Conservation (phyloP, 2,888 invertebrate genomes). For the Aricia artaxerxes region DNA sequence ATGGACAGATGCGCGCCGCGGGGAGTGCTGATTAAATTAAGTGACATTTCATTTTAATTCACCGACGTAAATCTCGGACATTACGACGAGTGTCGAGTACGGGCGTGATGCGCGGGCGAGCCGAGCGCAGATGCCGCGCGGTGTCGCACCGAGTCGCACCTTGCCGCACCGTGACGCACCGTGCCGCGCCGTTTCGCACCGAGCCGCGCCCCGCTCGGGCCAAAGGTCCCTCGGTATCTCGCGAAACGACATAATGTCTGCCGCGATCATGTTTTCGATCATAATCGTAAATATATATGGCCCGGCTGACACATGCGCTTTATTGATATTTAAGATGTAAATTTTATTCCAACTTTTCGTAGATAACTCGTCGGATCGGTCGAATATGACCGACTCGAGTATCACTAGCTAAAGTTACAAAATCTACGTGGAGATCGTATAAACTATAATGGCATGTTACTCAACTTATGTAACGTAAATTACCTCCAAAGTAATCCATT, state of each 20-base stretch:
- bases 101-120: conserved; percentile 34
- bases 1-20: conserved; percentile 62
- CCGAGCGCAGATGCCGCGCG: not conserved
- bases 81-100: conserved; percentile 65
- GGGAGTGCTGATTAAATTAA: conserved; percentile 72
- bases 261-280: conserved; percentile 39
- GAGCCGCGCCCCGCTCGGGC: conserved; percentile 54
- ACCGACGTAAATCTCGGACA: conserved; percentile 66
- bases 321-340: conserved; percentile 28
- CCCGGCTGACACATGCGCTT: conserved; percentile 34
- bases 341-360: conserved; percentile 19
- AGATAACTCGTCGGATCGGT: not conserved
- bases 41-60: conserved; percentile 76
- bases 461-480: conserved; percentile 21
- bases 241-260: conserved; percentile 57
- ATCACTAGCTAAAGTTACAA: not conserved
- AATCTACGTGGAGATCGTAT: not conserved
- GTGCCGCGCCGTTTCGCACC: conserved; percentile 35
- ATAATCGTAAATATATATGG: conserved; percentile 38
- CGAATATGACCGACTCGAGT: not conserved
- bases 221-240: conserved; percentile 56
- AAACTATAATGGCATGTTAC: conserved; percentile 23
- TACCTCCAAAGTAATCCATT: conserved; percentile 7
- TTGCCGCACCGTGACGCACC: not conserved
- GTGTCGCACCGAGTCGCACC: not conserved